These are phyloP conservation scores for Melolontha melolontha DNA, from an alignment of 2,888 invertebrate genomes.

Conservation along the genomic window DNA sequence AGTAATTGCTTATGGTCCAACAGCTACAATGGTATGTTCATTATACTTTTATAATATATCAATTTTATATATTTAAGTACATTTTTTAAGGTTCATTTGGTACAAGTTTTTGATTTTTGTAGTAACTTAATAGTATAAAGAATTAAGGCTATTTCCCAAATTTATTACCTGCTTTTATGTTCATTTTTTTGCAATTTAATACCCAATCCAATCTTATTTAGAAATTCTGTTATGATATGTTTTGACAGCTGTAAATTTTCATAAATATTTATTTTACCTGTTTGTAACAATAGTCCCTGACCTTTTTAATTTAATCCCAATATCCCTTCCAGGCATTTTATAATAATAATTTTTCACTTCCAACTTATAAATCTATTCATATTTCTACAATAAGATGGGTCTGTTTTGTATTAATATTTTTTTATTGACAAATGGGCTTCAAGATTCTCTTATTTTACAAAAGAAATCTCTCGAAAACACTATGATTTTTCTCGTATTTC, in stretches of 20 bases:
- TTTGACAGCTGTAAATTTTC: conserved; percentile 47
- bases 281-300: conserved; percentile 1
- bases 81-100: background rate
- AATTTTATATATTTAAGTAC: background rate
- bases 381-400: conserved; percentile 2
- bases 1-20: conserved; percentile 2
- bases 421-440: background rate
- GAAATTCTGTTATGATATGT: conserved; percentile 50
- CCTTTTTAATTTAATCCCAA: conserved; percentile 16
- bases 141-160: background rate
- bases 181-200: conserved; percentile 23
- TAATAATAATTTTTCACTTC: background rate
- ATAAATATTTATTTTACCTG: conserved; percentile 28
- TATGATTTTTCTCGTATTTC: conserved; percentile 6
- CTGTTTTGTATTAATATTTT: background rate
- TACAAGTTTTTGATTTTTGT: background rate
- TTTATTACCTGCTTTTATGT: conserved; percentile 21
- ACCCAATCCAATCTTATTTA: conserved; percentile 35
- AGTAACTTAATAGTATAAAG: background rate
- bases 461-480: background rate
- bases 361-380: background rate
- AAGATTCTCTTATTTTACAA: background rate
- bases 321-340: conserved; percentile 3
- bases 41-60: conserved; percentile 15
- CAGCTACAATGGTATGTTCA: conserved; percentile 28